Evolutionary conservation across 2,113 vertebrate species (phyloP).

Genomic region (Solea senegalensis): DNA sequence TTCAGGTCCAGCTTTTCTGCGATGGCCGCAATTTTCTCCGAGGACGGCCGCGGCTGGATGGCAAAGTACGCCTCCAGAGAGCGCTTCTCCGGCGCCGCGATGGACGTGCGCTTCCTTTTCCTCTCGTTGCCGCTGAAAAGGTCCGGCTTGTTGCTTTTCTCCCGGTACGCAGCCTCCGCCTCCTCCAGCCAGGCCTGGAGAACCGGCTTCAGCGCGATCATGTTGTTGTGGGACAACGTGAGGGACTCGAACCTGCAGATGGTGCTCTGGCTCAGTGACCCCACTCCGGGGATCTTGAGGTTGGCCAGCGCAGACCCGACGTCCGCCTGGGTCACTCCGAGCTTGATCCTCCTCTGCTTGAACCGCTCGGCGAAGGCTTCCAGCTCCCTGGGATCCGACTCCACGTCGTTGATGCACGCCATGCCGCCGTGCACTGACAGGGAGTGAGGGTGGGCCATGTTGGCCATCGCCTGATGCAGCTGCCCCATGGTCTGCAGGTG

Average conservation of each 20-base stretch:
- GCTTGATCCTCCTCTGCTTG: conserved; percentile 92
- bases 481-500: conserved; percentile 86
- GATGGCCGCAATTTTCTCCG: conserved; percentile 93
- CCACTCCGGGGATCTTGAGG: conserved; percentile 93
- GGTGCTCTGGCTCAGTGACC: conserved; percentile 94
- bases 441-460: conserved; percentile 86
- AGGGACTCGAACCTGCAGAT: conserved; percentile 97
- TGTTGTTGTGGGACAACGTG: conserved; percentile 94
- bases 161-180: conserved; percentile 88
- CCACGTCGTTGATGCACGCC: conserved; percentile 87
- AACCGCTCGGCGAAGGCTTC: conserved; percentile 94
- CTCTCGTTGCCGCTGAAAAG: conserved; percentile 85
- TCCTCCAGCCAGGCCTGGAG: conserved; percentile 95
- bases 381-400: conserved; percentile 91
- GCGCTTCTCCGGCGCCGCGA: conserved; percentile 93
- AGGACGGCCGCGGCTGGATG: conserved; percentile 92
- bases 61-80: conserved; percentile 94
- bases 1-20: conserved; percentile 94
- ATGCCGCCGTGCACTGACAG: conserved; percentile 85
- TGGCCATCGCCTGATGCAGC: conserved; percentile 89
- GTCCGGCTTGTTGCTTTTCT: conserved; percentile 88
- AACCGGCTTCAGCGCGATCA: conserved; percentile 93
- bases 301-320: conserved; percentile 91
- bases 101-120: conserved; percentile 92
- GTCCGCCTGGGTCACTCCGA: conserved; percentile 93